Evolutionary conservation across 2,113 vertebrate species (phyloP), one percentile per base, ranked within the genome.

Genomic region (Ascaphus truei): DNA sequence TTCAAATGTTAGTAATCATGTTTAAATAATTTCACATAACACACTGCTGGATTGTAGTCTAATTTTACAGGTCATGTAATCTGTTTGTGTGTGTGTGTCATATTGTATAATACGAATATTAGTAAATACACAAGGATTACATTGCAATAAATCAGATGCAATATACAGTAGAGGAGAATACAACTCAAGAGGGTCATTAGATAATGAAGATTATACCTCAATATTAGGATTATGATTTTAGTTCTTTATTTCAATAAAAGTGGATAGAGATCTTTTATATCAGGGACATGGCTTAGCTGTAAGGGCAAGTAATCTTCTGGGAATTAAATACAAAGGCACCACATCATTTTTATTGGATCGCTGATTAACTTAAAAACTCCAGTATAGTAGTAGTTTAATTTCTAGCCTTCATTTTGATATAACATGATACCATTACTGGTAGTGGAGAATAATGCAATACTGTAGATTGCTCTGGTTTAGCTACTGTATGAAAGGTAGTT

Each of bases 331-430:
- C 80, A 85, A 81, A 83, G 84, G 83, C 83, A 85, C 80, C 12
- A 85, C 85, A 90, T 89, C 81, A 88, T 90, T 90, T 88, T 88
- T 86, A 90, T 79, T 86, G 86, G 85, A 88, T 85, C 80, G 84
- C 83, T 89, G 88, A 88, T 89, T 86, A 89, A 89, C 86, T 88
- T 81, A 86, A 90, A 90, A 91, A 86, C 85, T 89, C 85, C 48
- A 79, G 83, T 81, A 86, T 85, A 85, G 85, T 79, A 82, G 71
- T 80, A 86, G 77, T 88, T 89, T 90, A 89, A 91, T 91, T 89
- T 92, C 86, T 88, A 88, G 86, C 89, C 88, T 91, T 92, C 89
- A 91, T 92, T 90, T 92, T 91, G 87, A 92, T 90, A 91, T 83
- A 88, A 89, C 89, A 89, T 77, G 45, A 88, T 84, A 80, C 76